These are phyloP conservation scores for Anaspis maculata DNA, from an alignment of 2,888 invertebrate species.

Conservation along the genomic window DNA sequence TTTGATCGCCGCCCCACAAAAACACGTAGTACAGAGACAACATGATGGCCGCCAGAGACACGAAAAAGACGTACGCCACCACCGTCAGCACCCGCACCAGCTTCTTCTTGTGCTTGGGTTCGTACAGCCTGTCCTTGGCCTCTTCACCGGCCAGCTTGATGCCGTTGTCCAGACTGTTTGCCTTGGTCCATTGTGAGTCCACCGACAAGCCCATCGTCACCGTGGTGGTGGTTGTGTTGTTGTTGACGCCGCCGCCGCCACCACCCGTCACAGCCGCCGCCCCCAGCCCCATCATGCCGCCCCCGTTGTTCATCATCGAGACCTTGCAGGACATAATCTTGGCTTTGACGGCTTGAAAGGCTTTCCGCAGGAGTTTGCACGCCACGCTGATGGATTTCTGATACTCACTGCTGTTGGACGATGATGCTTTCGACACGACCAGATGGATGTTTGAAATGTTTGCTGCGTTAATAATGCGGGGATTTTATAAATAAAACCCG, in stretches of 20 bases:
- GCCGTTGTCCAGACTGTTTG: constrained; percentile 45
- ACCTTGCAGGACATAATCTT: constrained; percentile 50
- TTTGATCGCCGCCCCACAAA: constrained; percentile 76
- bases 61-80: constrained; percentile 87
- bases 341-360: constrained; percentile 7
- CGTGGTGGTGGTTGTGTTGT: too few species aligned
- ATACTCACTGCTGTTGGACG: constrained; percentile 9
- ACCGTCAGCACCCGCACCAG: constrained; percentile 86
- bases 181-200: constrained; percentile 29
- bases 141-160: constrained; percentile 59
- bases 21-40: constrained; percentile 90
- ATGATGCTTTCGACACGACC: constrained; percentile 4
- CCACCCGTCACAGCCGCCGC: too few species aligned
- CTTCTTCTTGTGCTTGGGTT: constrained; percentile 80
- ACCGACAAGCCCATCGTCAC: too few species aligned
- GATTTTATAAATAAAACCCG: too few species aligned
- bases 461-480: too few species aligned
- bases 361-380: constrained; percentile 18
- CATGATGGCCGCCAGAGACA: constrained; percentile 89
- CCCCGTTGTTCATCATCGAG: constrained; percentile 47
- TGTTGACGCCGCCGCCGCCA: too few species aligned
- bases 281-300: too few species aligned
- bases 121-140: constrained; percentile 63
- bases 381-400: constrained; percentile 23
- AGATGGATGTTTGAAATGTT: constrained; percentile 3